Conservation (phyloP, 2,113 vertebrate species). For the Notothenia rossii region DNA sequence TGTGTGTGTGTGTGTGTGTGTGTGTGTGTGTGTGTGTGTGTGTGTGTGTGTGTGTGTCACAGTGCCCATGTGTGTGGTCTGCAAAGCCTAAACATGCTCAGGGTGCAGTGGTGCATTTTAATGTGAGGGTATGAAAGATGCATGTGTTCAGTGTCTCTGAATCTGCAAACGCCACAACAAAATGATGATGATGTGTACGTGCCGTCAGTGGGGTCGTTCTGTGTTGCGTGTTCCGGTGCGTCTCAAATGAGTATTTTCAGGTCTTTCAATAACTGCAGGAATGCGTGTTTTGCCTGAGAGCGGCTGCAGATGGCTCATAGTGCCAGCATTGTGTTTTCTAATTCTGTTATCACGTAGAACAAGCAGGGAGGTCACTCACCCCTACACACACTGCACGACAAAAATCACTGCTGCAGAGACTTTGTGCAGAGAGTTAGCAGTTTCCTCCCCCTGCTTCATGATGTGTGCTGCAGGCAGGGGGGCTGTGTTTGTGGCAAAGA, state of each 20-base stretch:
- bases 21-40: neutral
- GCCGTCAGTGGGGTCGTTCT: neutral
- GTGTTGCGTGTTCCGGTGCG: neutral
- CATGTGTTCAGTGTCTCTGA: constrained; percentile 25
- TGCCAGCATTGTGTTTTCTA: constrained; percentile 14
- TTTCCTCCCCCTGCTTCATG: constrained; percentile 35
- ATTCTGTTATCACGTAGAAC: constrained; percentile 7
- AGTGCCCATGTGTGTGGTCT: constrained; percentile 36
- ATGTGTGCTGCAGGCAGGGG: constrained; percentile 10
- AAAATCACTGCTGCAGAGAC: constrained; percentile 31
- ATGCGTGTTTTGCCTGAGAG: neutral
- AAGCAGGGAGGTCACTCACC: constrained; percentile 40
- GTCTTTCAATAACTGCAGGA: neutral
- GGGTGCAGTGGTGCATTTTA: constrained; percentile 47
- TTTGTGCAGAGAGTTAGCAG: constrained; percentile 40
- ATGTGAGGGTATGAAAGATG: constrained; percentile 47
- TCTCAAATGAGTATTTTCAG: constrained; percentile 3
- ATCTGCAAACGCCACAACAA: constrained; percentile 17
- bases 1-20: constrained; percentile 1
- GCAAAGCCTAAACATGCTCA: constrained; percentile 34
- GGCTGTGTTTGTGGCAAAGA: constrained; percentile 14
- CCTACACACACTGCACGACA: neutral
- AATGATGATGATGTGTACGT: neutral
- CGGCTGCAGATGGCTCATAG: neutral
- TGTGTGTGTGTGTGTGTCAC: neutral